Evolutionary conservation across 2,113 vertebrate genomes (phyloP).

Genomic region (Riparia riparia): DNA sequence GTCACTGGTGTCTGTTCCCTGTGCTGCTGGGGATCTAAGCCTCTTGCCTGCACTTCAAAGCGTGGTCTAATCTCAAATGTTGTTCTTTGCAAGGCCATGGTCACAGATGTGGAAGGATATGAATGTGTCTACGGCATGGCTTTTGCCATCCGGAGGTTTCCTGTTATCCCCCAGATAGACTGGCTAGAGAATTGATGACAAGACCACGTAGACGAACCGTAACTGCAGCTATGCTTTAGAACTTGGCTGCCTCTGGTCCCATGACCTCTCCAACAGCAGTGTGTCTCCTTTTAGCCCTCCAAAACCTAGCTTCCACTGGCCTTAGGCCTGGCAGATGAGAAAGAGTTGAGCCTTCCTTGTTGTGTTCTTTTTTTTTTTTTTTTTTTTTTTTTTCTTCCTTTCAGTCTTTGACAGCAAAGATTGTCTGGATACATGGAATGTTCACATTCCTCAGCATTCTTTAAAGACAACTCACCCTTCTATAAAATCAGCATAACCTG

Average conservation of each 20-base stretch:
- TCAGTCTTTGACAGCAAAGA: background rate
- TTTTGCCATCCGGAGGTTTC: conserved; percentile 4
- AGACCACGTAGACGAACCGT: background rate
- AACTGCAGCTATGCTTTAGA: background rate
- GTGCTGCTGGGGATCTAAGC: background rate
- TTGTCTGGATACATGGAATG: background rate
- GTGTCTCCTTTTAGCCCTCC: background rate
- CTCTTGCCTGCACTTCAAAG: background rate
- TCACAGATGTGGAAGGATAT: background rate
- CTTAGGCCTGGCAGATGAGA: background rate
- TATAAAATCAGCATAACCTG: background rate
- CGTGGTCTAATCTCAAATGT: background rate
- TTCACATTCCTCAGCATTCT: background rate
- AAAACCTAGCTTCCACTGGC: background rate
- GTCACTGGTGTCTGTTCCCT: background rate
- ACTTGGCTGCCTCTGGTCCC: background rate
- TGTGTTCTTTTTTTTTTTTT: background rate
- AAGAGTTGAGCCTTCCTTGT: background rate
- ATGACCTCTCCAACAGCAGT: background rate
- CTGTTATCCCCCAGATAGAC: background rate
- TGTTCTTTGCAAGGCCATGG: background rate
- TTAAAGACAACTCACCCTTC: background rate
- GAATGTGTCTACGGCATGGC: background rate
- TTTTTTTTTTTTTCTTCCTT: background rate
- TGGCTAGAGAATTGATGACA: background rate